These are phyloP conservation scores for Nothoprocta pentlandii DNA, from an alignment of 2,113 vertebrate species.

Conservation along the genomic window DNA sequence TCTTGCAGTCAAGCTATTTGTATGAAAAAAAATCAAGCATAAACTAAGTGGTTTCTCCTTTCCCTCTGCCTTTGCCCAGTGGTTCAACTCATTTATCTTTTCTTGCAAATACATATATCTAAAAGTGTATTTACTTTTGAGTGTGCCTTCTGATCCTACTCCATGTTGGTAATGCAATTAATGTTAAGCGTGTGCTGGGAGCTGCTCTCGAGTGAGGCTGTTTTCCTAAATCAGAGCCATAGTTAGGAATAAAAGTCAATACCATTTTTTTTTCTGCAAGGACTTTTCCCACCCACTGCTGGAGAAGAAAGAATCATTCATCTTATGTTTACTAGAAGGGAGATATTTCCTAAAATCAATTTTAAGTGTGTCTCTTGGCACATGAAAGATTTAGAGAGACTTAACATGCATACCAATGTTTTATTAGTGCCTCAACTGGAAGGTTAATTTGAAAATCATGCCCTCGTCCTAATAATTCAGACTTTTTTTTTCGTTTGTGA, in stretches of 20 bases:
- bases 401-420: not conserved
- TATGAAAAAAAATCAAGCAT: not conserved
- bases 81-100: not conserved
- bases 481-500: not conserved
- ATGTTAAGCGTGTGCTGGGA: not conserved
- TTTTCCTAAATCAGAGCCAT: not conserved
- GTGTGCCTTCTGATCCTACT: not conserved
- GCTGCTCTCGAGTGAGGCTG: not conserved
- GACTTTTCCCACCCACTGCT: not conserved
- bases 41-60: not conserved
- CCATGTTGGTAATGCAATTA: not conserved
- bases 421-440: conserved; percentile 13
- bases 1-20: not conserved
- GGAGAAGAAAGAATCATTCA: not conserved
- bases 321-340: not conserved
- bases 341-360: not conserved
- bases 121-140: not conserved
- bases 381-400: not conserved
- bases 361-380: not conserved
- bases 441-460: conserved; percentile 49
- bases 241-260: not conserved
- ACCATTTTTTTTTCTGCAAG: not conserved
- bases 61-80: not conserved
- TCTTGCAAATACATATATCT: not conserved
- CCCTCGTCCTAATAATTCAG: not conserved